Base-by-base conservation (phyloP, 2,888 invertebrate genomes). In the Aphodius sticticus region DNA sequence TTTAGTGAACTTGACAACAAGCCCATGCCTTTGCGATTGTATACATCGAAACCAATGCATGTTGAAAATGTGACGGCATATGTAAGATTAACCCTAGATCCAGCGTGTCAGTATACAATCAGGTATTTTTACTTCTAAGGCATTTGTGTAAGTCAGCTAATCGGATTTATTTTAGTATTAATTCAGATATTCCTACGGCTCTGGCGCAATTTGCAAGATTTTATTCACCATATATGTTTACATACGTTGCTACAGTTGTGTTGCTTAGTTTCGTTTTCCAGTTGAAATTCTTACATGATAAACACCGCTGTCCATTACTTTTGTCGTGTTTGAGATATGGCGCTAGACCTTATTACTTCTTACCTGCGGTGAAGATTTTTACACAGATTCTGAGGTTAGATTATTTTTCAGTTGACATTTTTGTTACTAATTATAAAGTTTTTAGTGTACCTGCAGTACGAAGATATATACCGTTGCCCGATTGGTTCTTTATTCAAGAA, bases 81-180 rank as follows among this genome's bases (percentile, higher is more conserved):
- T 83, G 87, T 96, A 4, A 92, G 91, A 76, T 85, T 96, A 16
- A 91, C 92, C 77, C 89, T 95, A 83, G 95, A 95, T 86, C 94
- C 95, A 6, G 90, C 91, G 70, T 96, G 96, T 86, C 91, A 91
- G n/a, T 96, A 93, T 86, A 91, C 89, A 77, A 90, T 95, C 70
- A 93, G 92, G 93, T 94, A 89, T 53, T 53, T 53, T 53, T 1
- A 9, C 7, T 53, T 1, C 1, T 53, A 53, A 53, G 26, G 0
- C 53, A 5, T 53, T 53, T 2, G 53, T 53, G 12, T 53, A 53
- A 53, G 12, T 5, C 1, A 7, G 53, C 12, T 7, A 53, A 12
- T 53, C 53, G 12, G 9, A 3, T 53, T 78, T 81, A 71, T 89
- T 89, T 79, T 88, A 93, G 93, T 80, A 90, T 93, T 78, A 88